Percentiles rank a stretch among this genome's conserved stretches.
Conservation (phyloP, 2,797 vertebrate species). For the Myiotriccus ornatus region DNA sequence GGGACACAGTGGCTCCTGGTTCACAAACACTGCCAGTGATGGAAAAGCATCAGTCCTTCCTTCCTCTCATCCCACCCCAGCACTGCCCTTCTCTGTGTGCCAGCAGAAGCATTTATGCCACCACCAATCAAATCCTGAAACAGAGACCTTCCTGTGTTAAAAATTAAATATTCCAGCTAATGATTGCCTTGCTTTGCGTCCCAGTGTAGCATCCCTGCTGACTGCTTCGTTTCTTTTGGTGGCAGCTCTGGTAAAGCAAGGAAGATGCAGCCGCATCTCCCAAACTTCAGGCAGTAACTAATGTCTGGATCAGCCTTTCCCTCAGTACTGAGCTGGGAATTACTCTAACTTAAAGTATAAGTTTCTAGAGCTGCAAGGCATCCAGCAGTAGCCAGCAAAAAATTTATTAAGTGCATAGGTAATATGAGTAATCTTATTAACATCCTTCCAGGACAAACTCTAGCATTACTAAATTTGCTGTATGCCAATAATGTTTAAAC, state of each 20-base stretch:
- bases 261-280: not conserved
- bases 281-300: not conserved
- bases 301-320: not conserved
- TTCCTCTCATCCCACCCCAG: not conserved
- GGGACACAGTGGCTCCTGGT: not conserved
- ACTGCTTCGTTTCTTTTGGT: not conserved
- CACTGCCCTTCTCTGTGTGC: not conserved
- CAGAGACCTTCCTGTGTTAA: not conserved
- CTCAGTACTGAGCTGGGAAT: not conserved
- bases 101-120: not conserved
- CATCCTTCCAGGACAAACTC: not conserved
- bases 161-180: not conserved
- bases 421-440: constrained; percentile 51
- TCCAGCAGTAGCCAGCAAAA: constrained; percentile 2
- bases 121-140: not conserved
- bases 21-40: not conserved
- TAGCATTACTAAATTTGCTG: not conserved
- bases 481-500: constrained; percentile 18
- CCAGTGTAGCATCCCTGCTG: not conserved
- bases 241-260: not conserved
- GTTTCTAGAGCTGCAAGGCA: constrained; percentile 3
- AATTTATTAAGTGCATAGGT: constrained; percentile 26
- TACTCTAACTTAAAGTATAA: not conserved
- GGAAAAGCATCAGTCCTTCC: not conserved
- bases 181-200: not conserved